Percentiles rank a stretch among this genome's conserved stretches.
phyloP scores from a whole-genome alignment of 2,113 vertebrate genomes.

The Lanius collurio region DNA sequence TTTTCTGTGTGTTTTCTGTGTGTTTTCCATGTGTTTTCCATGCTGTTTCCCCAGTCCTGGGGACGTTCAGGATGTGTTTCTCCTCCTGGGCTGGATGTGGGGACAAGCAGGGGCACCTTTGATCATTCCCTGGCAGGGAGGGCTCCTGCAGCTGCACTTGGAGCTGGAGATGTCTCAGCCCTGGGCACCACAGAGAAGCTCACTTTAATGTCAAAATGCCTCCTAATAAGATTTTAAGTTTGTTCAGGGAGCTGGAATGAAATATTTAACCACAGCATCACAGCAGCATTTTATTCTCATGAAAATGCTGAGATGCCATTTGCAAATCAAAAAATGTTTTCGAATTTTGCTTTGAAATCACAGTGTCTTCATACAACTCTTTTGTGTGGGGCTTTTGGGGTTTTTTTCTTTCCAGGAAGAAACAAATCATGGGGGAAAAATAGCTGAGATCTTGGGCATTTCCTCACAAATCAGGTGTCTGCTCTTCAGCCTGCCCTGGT shows the following conservation, averaged over 20 bases:
- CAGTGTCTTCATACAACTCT: background rate
- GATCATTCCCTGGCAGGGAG: background rate
- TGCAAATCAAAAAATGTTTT: conserved; percentile 28
- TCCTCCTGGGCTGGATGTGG: background rate
- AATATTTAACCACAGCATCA: conserved; percentile 50
- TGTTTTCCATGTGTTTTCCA: background rate
- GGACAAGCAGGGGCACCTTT: background rate
- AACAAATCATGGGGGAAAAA: background rate
- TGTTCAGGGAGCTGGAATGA: conserved; percentile 45
- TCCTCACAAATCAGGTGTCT: background rate
- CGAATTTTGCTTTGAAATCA: conserved; percentile 34
- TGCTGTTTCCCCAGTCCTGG: background rate
- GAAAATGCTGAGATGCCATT: conserved; percentile 41
- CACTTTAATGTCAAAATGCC: conserved; percentile 6
- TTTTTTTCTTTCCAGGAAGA: background rate
- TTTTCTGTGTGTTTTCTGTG: background rate
- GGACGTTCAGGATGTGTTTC: background rate
- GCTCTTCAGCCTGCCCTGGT: background rate
- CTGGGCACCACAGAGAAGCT: background rate
- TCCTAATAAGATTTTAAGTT: conserved; percentile 50
- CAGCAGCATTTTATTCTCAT: conserved; percentile 26
- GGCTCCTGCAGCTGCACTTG: conserved; percentile 17
- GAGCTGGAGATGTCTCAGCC: conserved; percentile 8
- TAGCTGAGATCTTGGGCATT: background rate
- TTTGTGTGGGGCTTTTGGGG: background rate